Evolutionary conservation across 2,113 vertebrate genomes (phyloP).

Genomic region (Arenaria interpres): DNA sequence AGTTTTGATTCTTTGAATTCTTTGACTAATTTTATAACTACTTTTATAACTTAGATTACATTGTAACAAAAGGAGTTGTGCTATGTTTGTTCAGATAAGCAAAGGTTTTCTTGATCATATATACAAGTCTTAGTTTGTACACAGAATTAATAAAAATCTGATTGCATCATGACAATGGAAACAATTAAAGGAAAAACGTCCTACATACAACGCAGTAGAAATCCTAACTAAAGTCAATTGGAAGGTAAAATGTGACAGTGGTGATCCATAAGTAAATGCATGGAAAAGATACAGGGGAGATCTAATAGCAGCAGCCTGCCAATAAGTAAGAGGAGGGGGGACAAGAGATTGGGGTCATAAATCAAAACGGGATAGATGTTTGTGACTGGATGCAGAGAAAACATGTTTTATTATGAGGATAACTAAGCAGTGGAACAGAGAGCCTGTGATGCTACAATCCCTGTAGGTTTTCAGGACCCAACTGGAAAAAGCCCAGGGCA

Average conservation of each 20-base stretch:
- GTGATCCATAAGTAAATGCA: not conserved
- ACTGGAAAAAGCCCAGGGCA: not conserved
- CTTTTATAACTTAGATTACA: not conserved
- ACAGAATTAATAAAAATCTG: not conserved
- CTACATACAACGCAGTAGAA: not conserved
- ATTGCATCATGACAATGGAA: not conserved
- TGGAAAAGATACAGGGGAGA: not conserved
- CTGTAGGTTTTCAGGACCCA: not conserved
- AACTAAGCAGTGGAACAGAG: not conserved
- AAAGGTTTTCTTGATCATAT: not conserved
- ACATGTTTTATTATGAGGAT: not conserved
- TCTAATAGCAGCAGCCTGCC: not conserved
- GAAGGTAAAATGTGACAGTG: not conserved
- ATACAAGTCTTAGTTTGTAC: not conserved
- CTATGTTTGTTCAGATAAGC: not conserved
- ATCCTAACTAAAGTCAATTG: not conserved
- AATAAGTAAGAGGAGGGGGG: not conserved
- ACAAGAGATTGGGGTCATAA: not conserved
- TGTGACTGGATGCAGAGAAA: not conserved
- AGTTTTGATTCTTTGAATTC: not conserved
- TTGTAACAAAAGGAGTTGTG: not conserved
- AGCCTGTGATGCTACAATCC: not conserved
- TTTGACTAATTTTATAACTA: not conserved
- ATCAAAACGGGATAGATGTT: not conserved
- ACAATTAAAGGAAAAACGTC: not conserved